Evolutionary conservation across 2,113 vertebrate species (phyloP).

Genomic region (Motacilla tschutschensis): DNA sequence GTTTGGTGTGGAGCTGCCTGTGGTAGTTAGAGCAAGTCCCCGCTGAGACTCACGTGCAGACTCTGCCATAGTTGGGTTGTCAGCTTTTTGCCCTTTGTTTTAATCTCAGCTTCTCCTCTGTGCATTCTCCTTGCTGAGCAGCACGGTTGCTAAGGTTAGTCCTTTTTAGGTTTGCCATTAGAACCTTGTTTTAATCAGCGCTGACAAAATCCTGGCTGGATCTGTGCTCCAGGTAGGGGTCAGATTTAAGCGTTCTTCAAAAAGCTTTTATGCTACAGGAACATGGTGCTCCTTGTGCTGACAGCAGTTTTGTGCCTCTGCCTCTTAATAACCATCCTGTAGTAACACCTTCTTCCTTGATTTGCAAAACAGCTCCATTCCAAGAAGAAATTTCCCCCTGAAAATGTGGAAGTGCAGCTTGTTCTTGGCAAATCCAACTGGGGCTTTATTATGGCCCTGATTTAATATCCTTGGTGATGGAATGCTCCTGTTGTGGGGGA

Average conservation of each 20-base stretch:
- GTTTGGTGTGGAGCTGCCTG: neutral
- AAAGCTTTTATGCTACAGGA: neutral
- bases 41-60: accelerated
- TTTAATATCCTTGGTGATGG: neutral
- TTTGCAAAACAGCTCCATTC: neutral
- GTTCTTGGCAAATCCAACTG: neutral
- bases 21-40: neutral
- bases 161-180: neutral
- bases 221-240: neutral
- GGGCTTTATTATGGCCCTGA: neutral
- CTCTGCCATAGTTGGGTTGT: neutral
- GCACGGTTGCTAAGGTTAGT: neutral
- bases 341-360: neutral
- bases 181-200: neutral
- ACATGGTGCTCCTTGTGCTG: neutral
- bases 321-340: neutral
- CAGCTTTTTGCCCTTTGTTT: neutral
- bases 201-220: neutral
- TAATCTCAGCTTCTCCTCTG: neutral
- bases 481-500: neutral
- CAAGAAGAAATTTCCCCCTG: neutral
- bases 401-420: neutral
- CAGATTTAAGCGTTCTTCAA: neutral
- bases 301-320: neutral
- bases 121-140: neutral